phyloP scores from a whole-genome alignment of 2,113 vertebrate species.

The Bothrops jararaca region DNA sequence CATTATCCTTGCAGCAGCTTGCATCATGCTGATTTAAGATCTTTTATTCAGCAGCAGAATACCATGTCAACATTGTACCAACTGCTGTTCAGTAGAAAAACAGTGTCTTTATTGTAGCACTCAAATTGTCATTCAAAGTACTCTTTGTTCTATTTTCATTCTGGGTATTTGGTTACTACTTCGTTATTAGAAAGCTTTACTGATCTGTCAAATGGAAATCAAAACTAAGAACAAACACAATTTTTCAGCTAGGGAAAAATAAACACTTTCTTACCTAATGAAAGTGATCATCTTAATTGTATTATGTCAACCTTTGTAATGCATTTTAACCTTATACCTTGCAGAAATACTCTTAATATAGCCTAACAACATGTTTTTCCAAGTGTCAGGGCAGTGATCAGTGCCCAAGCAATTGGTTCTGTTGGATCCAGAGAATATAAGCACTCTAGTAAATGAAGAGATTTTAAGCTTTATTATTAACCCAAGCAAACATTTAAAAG shows the following conservation, averaged over 20 bases:
- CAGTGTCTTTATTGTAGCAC: background rate
- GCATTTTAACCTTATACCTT: background rate
- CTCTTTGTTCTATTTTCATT: background rate
- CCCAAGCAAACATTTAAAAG: background rate
- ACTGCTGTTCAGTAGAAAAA: background rate
- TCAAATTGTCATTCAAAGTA: background rate
- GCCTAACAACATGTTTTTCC: background rate
- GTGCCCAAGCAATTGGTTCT: background rate
- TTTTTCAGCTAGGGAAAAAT: conserved; percentile 24
- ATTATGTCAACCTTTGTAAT: background rate
- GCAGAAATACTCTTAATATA: background rate
- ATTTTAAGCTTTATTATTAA: background rate
- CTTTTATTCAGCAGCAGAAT: background rate
- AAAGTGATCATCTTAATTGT: background rate
- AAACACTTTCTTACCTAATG: conserved; percentile 4
- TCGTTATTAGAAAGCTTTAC: conserved; percentile 5
- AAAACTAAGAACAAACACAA: background rate
- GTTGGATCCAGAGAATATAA: background rate
- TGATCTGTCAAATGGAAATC: conserved; percentile 13
- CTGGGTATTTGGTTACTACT: background rate
- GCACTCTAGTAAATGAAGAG: background rate
- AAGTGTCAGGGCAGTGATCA: background rate
- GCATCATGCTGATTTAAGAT: background rate
- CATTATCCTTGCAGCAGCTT: background rate
- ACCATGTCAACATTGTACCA: background rate